Evolutionary conservation across 2,888 invertebrate species (phyloP), one percentile per base, ranked within the genome.

Genomic region (Caenorhabditis drosophilae): DNA sequence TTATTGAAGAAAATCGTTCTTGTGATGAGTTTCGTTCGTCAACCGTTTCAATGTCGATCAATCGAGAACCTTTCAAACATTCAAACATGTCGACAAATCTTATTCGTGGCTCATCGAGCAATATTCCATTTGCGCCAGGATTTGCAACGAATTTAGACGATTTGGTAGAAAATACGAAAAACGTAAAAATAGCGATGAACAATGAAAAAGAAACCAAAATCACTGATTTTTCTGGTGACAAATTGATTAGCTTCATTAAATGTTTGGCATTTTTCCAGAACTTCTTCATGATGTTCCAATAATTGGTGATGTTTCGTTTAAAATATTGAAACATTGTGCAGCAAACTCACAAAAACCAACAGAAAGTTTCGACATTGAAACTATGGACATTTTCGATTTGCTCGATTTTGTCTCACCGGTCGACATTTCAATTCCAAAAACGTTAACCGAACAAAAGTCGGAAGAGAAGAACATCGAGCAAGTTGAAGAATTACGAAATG

Each of bases 61-160:
- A 59, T 22, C 56, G 60, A 31, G 53, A 54, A 23, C 67, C 67
- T 16, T 61, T 45, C 54, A 60, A 58, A 25, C 50, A 54, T 9
- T 31, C 25, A 18, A 47, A 34, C 16, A 6, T 41, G 0, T 31
- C 22, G 2, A 16, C 31, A n/a, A 47, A 38, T 25, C 38, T 46
- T n/a, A 71, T 75, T 49, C 64, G 64, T 45, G 78, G 78, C 11
- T 73, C 67, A 1, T 67, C 76, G 3, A 64, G 63, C 45, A 78
- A 78, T 52, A 56, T 78, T n/a, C 78, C 78, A 20, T 73, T 73
- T 26, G 22, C 58, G 44, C 73, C 70, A 1, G 73, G 73, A 53
- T 50, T 58, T 36, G 22, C 49, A 26, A 35, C 26, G 59, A 57
- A 55, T 18, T 23, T 56, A 2, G 45, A 61, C 36, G 47, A 51